phyloP scores from a whole-genome alignment of 2,113 vertebrate genomes.

The Cacatua alba region DNA sequence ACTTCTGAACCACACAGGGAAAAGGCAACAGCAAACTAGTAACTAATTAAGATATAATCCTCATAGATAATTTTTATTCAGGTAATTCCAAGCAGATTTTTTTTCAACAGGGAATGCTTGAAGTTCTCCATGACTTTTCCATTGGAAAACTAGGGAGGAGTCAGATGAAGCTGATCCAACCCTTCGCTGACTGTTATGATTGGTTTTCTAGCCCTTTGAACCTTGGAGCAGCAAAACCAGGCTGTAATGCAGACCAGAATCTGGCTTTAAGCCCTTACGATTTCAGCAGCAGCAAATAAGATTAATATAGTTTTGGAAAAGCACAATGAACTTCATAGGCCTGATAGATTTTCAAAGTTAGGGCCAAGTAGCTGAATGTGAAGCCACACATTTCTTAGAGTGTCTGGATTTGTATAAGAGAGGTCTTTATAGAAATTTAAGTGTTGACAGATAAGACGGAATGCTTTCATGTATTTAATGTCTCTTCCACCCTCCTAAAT shows the following conservation, averaged over 20 bases:
- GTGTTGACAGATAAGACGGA: constrained; percentile 31
- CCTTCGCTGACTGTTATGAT: not conserved
- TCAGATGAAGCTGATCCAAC: not conserved
- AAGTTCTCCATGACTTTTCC: not conserved
- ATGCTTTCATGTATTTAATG: constrained; percentile 44
- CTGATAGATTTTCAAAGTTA: not conserved
- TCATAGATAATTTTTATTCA: not conserved
- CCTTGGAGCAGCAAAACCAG: not conserved
- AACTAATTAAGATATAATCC: not conserved
- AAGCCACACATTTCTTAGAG: not conserved
- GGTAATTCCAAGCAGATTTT: not conserved
- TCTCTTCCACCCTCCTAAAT: constrained; percentile 38
- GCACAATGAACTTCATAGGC: not conserved
- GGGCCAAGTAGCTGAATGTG: not conserved
- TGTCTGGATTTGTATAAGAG: not conserved
- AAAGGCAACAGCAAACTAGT: not conserved
- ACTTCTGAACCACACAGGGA: not conserved
- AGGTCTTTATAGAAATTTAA: constrained; percentile 18
- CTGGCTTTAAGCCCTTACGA: not conserved
- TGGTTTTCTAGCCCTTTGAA: constrained; percentile 3
- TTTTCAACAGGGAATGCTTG: not conserved
- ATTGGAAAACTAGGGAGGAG: not conserved
- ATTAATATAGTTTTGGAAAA: constrained; percentile 11
- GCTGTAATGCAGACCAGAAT: not conserved
- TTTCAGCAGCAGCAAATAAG: constrained; percentile 34